These are phyloP conservation scores for Epinotia ramella DNA, from an alignment of 2,888 invertebrate species.

Conservation along the genomic window DNA sequence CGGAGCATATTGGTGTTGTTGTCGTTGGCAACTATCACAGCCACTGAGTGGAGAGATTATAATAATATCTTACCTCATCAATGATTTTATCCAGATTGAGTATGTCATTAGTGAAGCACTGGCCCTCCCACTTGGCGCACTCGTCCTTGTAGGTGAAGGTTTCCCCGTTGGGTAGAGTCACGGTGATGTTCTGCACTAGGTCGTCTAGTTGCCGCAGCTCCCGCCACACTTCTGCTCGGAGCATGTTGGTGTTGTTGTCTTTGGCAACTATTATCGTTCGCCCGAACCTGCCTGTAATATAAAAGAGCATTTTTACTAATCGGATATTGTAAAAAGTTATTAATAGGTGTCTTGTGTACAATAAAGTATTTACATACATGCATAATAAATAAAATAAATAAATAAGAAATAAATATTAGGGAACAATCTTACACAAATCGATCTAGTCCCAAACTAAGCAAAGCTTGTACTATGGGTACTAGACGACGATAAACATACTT, in stretches of 20 bases:
- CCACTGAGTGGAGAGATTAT: background rate
- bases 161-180: conserved; percentile 88
- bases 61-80: conserved; percentile 87
- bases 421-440: no score
- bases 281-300: conserved; percentile 91
- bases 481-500: no score
- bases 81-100: conserved; percentile 93
- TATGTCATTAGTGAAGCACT: conserved; percentile 94
- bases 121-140: conserved; percentile 94
- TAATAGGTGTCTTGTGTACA: background rate
- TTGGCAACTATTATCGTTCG: conserved; percentile 93
- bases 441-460: no score
- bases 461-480: no score
- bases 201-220: conserved; percentile 91
- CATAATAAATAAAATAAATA: no score
- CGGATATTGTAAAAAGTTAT: background rate
- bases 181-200: conserved; percentile 91
- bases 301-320: background rate
- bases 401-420: no score
- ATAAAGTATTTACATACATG: no score
- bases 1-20: conserved; percentile 91
- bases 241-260: conserved; percentile 91
- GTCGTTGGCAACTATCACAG: no score
- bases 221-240: conserved; percentile 91
- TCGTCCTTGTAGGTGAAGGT: conserved; percentile 92